Percentiles rank a stretch among this genome's conserved stretches.
These are phyloP conservation scores for Uropetala carovei DNA, from an alignment of 2,888 invertebrate genomes.

Conservation along the genomic window DNA sequence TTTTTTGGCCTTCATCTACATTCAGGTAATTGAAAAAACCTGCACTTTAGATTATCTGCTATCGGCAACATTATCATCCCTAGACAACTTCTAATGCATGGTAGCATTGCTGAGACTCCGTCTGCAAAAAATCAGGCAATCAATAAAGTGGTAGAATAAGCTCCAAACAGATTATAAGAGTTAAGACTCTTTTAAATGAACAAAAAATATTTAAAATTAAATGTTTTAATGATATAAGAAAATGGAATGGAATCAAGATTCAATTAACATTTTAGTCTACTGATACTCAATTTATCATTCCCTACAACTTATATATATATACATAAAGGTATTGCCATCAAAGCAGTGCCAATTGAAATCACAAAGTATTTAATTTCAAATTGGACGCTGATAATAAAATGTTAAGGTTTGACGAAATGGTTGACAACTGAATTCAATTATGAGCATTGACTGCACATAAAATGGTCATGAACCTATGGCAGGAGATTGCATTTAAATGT, in stretches of 20 bases:
- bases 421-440: background rate
- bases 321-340: no score
- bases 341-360: no score
- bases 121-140: conserved; percentile 57
- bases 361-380: no score
- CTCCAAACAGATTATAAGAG: background rate
- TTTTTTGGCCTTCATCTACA: conserved; percentile 25
- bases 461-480: background rate
- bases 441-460: background rate
- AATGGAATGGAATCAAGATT: no score
- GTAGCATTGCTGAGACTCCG: conserved; percentile 63
- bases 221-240: no score
- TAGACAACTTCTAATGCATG: conserved; percentile 65
- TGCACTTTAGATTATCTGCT: conserved; percentile 43
- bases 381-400: background rate
- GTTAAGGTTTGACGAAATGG: background rate
- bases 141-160: conserved; percentile 49
- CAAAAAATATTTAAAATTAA: background rate
- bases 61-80: conserved; percentile 27
- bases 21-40: conserved; percentile 31
- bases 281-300: no score
- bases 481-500: background rate
- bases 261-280: no score
- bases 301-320: no score
- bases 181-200: background rate